Base-by-base conservation (phyloP, 1,140 invertebrate genomes). In the Lepidotrigona ventralis region DNA sequence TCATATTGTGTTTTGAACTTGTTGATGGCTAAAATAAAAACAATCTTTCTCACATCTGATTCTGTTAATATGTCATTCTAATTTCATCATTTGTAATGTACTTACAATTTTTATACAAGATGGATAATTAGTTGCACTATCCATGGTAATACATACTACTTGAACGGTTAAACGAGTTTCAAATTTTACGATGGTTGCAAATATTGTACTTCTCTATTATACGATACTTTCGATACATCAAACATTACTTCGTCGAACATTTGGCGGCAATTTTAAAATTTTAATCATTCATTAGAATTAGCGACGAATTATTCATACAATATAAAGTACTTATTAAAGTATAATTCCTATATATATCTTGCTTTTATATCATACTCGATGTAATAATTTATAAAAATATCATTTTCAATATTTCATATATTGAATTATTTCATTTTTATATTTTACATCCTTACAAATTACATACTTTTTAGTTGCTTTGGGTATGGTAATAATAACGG, bases 81-180 rank as follows among this genome's bases (percentile, higher is more conserved):
- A 60, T 9, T 26, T 15, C 19, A 12, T 75, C 5, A 19, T 14
- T 26, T 11, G 2, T 39, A 33, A 66, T 9, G n/a, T 72, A 86
- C 80, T 86, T 83, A 87, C 85, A 56, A 87, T 76, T 86, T 87
- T 87, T n/a, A 87, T 87, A 66, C 86, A 87, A 26, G 85, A 87
- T 17, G 81, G 66, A 76, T 83, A 83, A 68, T 79, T 78, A 19
- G 15, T 23, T 1, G 46, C 26, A 29, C 71, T 79, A 63, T 68
- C 53, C 85, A 87, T 87, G 17, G 19, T 64, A 46, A 26, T 26
- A 51, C 5, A 8, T 46, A 46, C 39, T 9, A 39, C 23, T 14
- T 46, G 19, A 74, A n/a, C 17, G 2, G 26, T 68, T 15, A 29
- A 56, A 23, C 9, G 23, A 4, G 8, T 74, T 81, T 23, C 23